phyloP scores from a whole-genome alignment of 1,140 invertebrate species.

The Scaptomyza montana region DNA sequence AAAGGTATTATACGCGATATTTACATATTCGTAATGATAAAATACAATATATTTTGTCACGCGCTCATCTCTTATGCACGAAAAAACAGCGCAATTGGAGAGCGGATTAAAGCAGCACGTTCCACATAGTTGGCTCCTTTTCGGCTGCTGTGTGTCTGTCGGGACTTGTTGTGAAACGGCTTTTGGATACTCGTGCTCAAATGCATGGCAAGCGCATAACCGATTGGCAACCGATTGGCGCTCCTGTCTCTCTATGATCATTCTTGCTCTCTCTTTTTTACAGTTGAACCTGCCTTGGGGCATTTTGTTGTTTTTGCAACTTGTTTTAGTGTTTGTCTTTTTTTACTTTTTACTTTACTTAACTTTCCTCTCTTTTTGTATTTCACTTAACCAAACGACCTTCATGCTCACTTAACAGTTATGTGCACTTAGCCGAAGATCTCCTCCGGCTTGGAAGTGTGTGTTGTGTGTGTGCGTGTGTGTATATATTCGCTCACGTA shows the following conservation, averaged over 20 bases:
- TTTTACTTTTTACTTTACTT: conserved; percentile 23
- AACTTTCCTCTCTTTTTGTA: conserved; percentile 31
- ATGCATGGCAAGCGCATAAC: conserved; percentile 36
- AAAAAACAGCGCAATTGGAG: conserved; percentile 10
- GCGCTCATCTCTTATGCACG: conserved; percentile 17
- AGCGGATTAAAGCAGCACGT: conserved; percentile 21
- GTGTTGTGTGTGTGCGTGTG: conserved; percentile 25
- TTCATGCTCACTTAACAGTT: conserved; percentile 72
- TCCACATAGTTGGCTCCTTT: conserved; percentile 44
- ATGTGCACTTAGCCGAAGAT: conserved; percentile 55
- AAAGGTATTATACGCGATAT: not conserved
- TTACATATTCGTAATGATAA: not conserved
- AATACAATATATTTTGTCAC: not conserved
- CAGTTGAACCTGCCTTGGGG: conserved; percentile 1
- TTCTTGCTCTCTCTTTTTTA: not conserved
- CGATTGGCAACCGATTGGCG: conserved; percentile 60
- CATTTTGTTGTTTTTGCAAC: conserved; percentile 32
- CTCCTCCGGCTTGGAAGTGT: conserved; percentile 13
- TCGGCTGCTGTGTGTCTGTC: conserved; percentile 17
- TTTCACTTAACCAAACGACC: conserved; percentile 66
- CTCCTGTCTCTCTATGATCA: conserved; percentile 16
- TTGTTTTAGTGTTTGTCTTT: conserved; percentile 15
- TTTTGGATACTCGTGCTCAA: conserved; percentile 5
- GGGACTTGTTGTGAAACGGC: conserved; percentile 61
- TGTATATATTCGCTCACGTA: conserved; percentile 56